Base-by-base conservation (phyloP, 2,113 vertebrate genomes). In the Chroicocephalus ridibundus region DNA sequence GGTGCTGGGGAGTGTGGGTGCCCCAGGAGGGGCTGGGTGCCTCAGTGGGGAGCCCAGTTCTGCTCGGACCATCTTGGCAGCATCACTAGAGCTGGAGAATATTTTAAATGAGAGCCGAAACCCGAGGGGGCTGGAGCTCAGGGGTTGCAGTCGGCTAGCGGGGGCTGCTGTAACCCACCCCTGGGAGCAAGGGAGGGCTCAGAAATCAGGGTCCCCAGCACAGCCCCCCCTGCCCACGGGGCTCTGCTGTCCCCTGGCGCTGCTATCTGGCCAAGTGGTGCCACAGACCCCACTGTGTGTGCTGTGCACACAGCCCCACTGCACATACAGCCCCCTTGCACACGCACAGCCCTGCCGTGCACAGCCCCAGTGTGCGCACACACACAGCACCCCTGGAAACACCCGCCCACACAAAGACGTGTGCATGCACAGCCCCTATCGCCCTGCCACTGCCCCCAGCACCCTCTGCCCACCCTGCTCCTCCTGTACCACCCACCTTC, bases 171-270 rank as follows among this genome's bases (percentile, higher is more conserved):
- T 46, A 24, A 54, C 6, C 15, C 42, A 38, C 20, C 6, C 22
- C 11, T 0, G 0, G 51, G 21, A 83, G 14, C 0, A 1, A 14
- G 34, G 47, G 21, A 32, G 0, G 1, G 8, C 52, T 38, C 32
- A 11, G 40, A 10, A 51, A 32, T 13, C 61, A 24, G 21, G 36
- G 32, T n/a, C 14, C 29, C 52, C 18, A 44, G 5, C 40, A 31
- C 3, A 29, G 21, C 26, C 14, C 31, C 19, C 26, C 49, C 27
- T 29, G 31, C 26, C 47, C 34, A 20, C 0, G 1, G 60, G 21
- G 27, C 6, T 13, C 32, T 72, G 60, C 46, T 15, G 34, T 46
- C 54, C 62, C 54, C 22, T 55, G 10, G 27, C 0, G 0, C 61
- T 58, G 58, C 17, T 64, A 9, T 11, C 49, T 49, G 31, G 4